Evolutionary conservation across 2,797 vertebrate species (phyloP).

Genomic region (Dendrocincla tyrannina): DNA sequence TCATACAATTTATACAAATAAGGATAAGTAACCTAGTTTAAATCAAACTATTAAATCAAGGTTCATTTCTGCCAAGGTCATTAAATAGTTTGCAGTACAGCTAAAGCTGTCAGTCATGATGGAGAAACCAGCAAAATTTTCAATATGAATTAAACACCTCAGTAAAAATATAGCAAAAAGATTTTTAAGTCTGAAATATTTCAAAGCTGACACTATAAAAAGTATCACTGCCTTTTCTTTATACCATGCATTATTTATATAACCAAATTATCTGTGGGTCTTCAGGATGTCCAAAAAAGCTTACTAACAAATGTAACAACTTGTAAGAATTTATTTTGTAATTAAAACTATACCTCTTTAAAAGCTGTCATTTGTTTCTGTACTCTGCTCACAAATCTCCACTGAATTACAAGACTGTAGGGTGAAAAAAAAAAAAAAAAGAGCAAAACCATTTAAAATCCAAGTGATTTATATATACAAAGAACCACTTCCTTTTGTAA

Average conservation of each 20-base stretch:
- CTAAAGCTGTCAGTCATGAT: not conserved
- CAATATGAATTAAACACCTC: not conserved
- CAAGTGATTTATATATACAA: not conserved
- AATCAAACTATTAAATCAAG: not conserved
- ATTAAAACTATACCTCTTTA: conserved; percentile 85
- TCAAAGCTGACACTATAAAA: not conserved
- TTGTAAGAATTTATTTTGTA: not conserved
- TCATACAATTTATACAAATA: not conserved
- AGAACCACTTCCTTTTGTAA: not conserved
- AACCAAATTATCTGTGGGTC: not conserved
- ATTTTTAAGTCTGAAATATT: not conserved
- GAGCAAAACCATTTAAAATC: not conserved
- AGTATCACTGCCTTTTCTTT: not conserved
- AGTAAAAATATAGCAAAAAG: not conserved
- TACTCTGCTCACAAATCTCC: conserved; percentile 96
- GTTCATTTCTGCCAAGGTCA: not conserved
- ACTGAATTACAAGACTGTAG: conserved; percentile 94
- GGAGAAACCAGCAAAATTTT: not conserved
- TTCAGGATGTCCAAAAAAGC: not conserved
- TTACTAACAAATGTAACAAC: not conserved
- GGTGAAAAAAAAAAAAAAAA: conserved; percentile 1
- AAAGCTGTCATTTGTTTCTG: conserved; percentile 97
- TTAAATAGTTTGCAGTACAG: not conserved
- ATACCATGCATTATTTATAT: not conserved
- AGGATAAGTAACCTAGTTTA: not conserved